Evolutionary conservation across 2,113 vertebrate species (phyloP).

Genomic region (Neopipo cinnamomea): DNA sequence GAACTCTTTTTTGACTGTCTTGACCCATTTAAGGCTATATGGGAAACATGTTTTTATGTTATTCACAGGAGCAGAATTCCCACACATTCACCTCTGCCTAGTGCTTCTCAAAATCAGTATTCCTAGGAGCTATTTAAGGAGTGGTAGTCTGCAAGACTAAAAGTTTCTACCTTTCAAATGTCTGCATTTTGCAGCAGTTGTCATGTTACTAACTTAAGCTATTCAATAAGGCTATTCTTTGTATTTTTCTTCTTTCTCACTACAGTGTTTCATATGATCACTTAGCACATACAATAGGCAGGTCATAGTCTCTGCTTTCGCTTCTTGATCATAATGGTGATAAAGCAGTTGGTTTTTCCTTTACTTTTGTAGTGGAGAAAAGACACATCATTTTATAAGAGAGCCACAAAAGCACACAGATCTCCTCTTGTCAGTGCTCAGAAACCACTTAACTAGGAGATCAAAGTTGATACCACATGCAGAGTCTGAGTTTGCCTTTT

Average conservation of each 20-base stretch:
- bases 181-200: not conserved
- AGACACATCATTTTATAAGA: not conserved
- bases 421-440: not conserved
- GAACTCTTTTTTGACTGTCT: not conserved
- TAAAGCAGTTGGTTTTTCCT: not conserved
- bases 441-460: not conserved
- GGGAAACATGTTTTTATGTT: not conserved
- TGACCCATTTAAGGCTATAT: not conserved
- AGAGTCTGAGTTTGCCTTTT: not conserved
- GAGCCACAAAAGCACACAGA: not conserved
- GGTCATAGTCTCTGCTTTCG: not conserved
- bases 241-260: not conserved
- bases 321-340: not conserved
- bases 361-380: not conserved
- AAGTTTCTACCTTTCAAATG: not conserved
- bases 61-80: not conserved
- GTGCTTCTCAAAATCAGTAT: not conserved
- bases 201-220: not conserved
- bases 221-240: not conserved
- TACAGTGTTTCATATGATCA: not conserved
- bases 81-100: not conserved
- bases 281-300: not conserved
- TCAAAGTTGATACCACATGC: not conserved
- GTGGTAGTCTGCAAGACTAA: not conserved
- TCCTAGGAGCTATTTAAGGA: not conserved